Conservation (phyloP, 2,888 invertebrate genomes). For the Euplexia lucipara region DNA sequence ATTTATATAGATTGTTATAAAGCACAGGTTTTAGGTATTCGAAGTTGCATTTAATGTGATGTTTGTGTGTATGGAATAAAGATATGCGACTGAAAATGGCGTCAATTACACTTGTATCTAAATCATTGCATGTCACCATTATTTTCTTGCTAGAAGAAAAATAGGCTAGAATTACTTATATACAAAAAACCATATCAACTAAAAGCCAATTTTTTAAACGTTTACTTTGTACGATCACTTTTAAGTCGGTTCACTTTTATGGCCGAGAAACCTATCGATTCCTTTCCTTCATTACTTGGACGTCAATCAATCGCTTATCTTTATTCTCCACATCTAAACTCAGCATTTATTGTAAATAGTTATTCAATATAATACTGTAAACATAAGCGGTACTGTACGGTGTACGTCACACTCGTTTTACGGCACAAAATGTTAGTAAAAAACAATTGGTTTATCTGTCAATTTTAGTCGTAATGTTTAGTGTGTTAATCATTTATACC, state of each 20-base stretch:
- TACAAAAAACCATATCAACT: conserved; percentile 50
- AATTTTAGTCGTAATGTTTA: conserved; percentile 88
- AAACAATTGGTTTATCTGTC: conserved; percentile 87
- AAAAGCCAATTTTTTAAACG: conserved; percentile 29
- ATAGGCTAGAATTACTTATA: conserved; percentile 17
- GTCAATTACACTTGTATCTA: conserved; percentile 32
- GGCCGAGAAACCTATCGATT: conserved; percentile 36
- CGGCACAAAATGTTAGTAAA: conserved; percentile 89
- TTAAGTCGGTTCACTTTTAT: conserved; percentile 27
- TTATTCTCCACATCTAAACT: conserved; percentile 40
- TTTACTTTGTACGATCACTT: conserved; percentile 48
- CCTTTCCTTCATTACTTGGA: conserved; percentile 24
- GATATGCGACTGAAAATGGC: conserved; percentile 34
- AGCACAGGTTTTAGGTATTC: conserved; percentile 90
- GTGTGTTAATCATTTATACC: conserved; percentile 84
- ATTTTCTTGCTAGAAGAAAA: conserved; percentile 37
- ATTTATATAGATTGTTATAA: conserved; percentile 90
- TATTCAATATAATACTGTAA: conserved; percentile 80
- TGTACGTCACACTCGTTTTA: conserved; percentile 90
- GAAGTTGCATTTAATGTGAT: conserved; percentile 84
- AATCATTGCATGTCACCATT: conserved; percentile 44
- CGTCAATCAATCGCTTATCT: conserved; percentile 35
- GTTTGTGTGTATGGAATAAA: conserved; percentile 50
- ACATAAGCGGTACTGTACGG: conserved; percentile 86
- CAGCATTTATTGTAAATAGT: conserved; percentile 86